Base-by-base conservation (phyloP, 2,113 vertebrate species). In the Sander lucioperca region DNA sequence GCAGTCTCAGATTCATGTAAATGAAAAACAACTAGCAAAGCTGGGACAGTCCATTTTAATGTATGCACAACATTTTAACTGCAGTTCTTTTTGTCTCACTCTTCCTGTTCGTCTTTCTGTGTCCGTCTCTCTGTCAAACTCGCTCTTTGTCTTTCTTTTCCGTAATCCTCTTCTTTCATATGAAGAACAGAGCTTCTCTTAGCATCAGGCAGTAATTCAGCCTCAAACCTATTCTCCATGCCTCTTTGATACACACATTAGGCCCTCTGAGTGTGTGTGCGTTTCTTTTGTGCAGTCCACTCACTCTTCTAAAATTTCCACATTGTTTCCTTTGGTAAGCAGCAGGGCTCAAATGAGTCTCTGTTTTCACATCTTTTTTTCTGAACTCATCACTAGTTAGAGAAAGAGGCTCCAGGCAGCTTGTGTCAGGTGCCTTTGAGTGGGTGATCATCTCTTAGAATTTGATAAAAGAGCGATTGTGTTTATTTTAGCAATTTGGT, bases 221-320 rank as follows among this genome's bases (percentile, higher is more conserved):
- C 80, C 86, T 89, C 89, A 90, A 86, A 92, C 85, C 89, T 83
- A 88, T 95, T 95, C 91, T 93, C 88, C 85, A 85, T 90, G 91
- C 89, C 88, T 88, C 91, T 93, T 92, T 94, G 90, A 94, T 85
- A 66, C 87, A 89, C 86, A 87, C 91, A 93, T 92, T 84, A 93
- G 87, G 62, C 71, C 72, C 82, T 14, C 76, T 8, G 66, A 74
- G 85, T 94, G 88, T 93, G 86, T 87, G 90, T 92, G 87, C 83
- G 85, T 91, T 86, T 84, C 81, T 74, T 92, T 92, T 93, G 91
- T 93, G 86, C 47, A 43, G 74, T 84, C 84, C 76, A 58, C 86
- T 92, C 88, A 63, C 81, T 90, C 91, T 88, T 95, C 93, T 95
- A 93, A 93, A 91, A 92, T 92, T 92, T 94, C 94, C 88, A 92